These are phyloP conservation scores for Plusia festucae DNA, from an alignment of 2,888 invertebrate genomes.

Conservation along the genomic window DNA sequence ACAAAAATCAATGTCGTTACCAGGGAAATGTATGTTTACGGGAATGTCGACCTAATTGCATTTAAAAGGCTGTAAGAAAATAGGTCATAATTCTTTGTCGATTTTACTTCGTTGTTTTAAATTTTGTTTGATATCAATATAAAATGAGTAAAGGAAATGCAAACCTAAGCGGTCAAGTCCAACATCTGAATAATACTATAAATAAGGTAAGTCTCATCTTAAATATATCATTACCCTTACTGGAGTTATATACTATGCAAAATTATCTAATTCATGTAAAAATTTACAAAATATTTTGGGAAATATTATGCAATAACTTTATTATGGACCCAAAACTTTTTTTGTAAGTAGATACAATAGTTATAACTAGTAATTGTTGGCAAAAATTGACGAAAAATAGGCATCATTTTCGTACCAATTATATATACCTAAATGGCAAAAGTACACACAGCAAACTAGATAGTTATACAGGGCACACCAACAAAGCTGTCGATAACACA, in stretches of 20 bases:
- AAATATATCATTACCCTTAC: constrained; percentile 27
- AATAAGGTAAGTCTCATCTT: constrained; percentile 32
- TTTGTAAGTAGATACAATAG: constrained; percentile 10
- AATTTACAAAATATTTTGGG: constrained; percentile 35
- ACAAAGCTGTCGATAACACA: too few relatives aligned
- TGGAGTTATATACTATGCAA: constrained; percentile 30
- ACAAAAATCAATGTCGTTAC: too few relatives aligned
- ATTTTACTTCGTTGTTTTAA: too few relatives aligned
- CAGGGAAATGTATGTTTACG: too few relatives aligned
- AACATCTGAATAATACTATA: constrained; percentile 32
- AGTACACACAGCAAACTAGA: not conserved
- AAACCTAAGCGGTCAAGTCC: constrained; percentile 8
- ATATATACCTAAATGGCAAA: not conserved
- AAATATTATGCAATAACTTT: constrained; percentile 36
- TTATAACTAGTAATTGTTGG: constrained; percentile 1
- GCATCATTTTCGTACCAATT: not conserved
- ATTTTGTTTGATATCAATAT: not conserved
- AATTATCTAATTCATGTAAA: constrained; percentile 37
- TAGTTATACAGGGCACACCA: too few relatives aligned
- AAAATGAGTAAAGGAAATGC: constrained; percentile 15
- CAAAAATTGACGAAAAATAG: constrained; percentile 20
- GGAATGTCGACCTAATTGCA: too few relatives aligned
- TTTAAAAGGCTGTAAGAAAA: too few relatives aligned
- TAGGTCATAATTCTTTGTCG: too few relatives aligned
- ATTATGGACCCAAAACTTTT: constrained; percentile 20